Evolutionary conservation across 1,140 invertebrate species (phyloP), one percentile per base, ranked within the genome.

Genomic region (Cepaea nemoralis): DNA sequence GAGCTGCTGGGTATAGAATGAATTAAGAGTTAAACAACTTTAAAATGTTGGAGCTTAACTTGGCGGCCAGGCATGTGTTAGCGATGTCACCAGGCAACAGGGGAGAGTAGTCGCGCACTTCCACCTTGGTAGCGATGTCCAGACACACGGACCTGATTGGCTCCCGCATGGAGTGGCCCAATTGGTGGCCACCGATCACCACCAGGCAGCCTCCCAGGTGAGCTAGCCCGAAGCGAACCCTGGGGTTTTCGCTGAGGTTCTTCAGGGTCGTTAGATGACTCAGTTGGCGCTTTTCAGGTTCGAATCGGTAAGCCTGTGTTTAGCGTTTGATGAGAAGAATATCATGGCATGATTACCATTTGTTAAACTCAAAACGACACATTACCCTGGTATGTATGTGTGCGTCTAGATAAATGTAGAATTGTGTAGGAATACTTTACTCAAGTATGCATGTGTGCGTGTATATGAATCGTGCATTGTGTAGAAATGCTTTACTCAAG

Each of bases 61-160:
- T 80, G 35, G 69, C 78, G 8, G 67, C 40, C 45, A 80, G 8
- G 69, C 78, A 80, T 8, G 78, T 80, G 78, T 80, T 80, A 1
- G 67, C 69, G n/a, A 80, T 80, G 22, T 80, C 78, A 31, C 67
- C 78, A 14, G 78, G 78, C 48, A 80, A 48, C 69, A 80, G 37
- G 67, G 78, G 78, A 24, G 78, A 80, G 69, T 80, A 80, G n/a
- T 80, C 78, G 6, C 48, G 22, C 0, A 80, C 78, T 48, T 80
- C 78, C 78, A 63, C 33, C 35, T 80, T 80, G 42, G 78, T 50
- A 12, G 78, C 78, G 33, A 80, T 80, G 78, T 80, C 78, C 48
- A 80, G 39, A 55, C 78, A 80, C n/a, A 80, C 78, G 27, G 78
- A 80, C 59, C 78, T 48, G 40, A 80, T 59, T 48, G 78, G 78